phyloP scores from a whole-genome alignment of 2,113 vertebrate genomes.

The Thymallus thymallus region DNA sequence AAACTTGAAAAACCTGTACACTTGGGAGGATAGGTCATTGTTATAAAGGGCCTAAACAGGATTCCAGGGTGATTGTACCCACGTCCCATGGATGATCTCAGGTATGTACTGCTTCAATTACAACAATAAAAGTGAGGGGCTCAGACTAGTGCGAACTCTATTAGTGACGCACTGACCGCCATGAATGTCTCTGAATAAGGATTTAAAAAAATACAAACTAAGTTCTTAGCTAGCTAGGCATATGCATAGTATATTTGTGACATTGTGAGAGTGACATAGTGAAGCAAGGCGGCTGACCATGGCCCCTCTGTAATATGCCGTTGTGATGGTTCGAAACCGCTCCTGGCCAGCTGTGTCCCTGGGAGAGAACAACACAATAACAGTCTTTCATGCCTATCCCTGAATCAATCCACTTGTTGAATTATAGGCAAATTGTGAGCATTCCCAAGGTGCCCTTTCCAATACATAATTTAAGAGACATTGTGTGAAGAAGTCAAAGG shows the following conservation, averaged over 20 bases:
- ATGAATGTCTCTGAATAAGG: no score
- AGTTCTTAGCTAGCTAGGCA: no score
- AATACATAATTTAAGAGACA: no score
- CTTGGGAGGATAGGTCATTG: neutral
- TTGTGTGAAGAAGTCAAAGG: neutral
- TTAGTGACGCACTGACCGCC: neutral
- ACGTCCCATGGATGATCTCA: constrained; percentile 1
- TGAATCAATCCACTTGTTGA: neutral
- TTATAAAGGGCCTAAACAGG: constrained; percentile 8
- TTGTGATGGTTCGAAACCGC: constrained; percentile 93
- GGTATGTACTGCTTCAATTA: constrained; percentile 1
- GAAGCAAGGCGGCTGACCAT: constrained; percentile 78
- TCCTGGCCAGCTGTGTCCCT: constrained; percentile 98
- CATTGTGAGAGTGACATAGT: neutral
- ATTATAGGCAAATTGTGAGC: neutral
- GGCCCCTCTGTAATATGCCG: constrained; percentile 93
- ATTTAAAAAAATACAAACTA: no score
- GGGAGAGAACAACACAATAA: neutral
- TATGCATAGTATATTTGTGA: no score
- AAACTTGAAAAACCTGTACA: constrained; percentile 14
- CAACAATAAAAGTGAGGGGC: constrained; percentile 22
- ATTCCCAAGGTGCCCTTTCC: neutral
- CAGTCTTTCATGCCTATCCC: neutral
- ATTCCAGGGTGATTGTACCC: neutral
- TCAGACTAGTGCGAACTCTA: neutral